Evolutionary conservation across 2,888 invertebrate species (phyloP).

Genomic region (Parasteatoda lunata): DNA sequence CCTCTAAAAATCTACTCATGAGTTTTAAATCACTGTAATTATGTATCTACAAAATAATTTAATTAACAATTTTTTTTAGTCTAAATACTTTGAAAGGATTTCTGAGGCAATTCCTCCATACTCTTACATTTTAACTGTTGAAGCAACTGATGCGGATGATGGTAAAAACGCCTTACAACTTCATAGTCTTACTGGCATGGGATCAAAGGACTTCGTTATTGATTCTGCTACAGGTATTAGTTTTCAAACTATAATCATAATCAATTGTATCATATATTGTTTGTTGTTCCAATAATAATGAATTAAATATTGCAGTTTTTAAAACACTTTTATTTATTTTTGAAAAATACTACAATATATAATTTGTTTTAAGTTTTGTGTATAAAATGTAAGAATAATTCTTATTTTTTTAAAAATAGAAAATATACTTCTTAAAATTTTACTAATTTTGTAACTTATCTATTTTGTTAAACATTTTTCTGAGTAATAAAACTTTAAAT

Average conservation of each 20-base stretch:
- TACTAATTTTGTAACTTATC: too few relatives aligned
- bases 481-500: too few relatives aligned
- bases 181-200: constrained; percentile 86
- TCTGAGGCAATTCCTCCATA: constrained; percentile 84
- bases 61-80: constrained; percentile 35
- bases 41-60: background rate
- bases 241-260: background rate
- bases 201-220: constrained; percentile 85
- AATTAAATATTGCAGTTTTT: too few relatives aligned
- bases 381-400: too few relatives aligned
- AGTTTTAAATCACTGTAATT: too few relatives aligned
- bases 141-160: constrained; percentile 88
- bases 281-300: too few relatives aligned
- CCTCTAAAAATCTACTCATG: too few relatives aligned
- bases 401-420: too few relatives aligned
- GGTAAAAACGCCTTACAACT: constrained; percentile 84
- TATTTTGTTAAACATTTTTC: too few relatives aligned
- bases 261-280: too few relatives aligned
- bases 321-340: background rate
- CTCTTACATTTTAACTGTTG: constrained; percentile 82
- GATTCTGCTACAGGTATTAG: constrained; percentile 81
- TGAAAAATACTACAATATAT: background rate
- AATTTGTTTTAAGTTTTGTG: background rate
- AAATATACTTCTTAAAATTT: too few relatives aligned
- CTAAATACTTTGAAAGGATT: constrained; percentile 80